Evolutionary conservation across 2,888 invertebrate species (phyloP).

Genomic region (Nemapogon koenigi): DNA sequence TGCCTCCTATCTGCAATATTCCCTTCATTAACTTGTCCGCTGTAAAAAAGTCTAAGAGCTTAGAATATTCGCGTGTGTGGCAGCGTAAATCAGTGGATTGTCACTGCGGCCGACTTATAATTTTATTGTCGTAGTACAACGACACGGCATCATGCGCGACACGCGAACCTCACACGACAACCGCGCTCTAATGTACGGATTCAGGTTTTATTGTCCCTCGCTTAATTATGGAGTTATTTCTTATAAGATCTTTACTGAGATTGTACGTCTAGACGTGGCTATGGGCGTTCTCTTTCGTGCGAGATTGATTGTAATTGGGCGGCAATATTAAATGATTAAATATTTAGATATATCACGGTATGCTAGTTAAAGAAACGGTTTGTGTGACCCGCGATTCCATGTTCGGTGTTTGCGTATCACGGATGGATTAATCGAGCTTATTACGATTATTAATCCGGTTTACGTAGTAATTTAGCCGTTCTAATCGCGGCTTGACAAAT

Average conservation of each 20-base stretch:
- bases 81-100: conserved; percentile 63
- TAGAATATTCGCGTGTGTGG: conserved; percentile 60
- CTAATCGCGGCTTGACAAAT: conserved; percentile 4
- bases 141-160: conserved; percentile 46
- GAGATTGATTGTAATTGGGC: conserved; percentile 55
- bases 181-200: conserved; percentile 27
- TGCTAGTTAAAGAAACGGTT: conserved; percentile 7
- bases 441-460: conserved; percentile 5
- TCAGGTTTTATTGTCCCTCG: conserved; percentile 49
- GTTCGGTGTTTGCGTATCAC: conserved; percentile 3
- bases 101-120: conserved; percentile 63
- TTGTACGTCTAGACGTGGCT: conserved; percentile 45
- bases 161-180: conserved; percentile 47
- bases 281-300: conserved; percentile 43
- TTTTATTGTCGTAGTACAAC: conserved; percentile 60
- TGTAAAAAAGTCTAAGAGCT: conserved; percentile 44
- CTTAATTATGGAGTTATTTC: conserved; percentile 49
- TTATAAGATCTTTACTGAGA: conserved; percentile 50
- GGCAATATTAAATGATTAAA: conserved; percentile 31
- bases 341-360: conserved; percentile 29
- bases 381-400: conserved; percentile 3
- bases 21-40: conserved; percentile 57
- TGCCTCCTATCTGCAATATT: conserved; percentile 31
- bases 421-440: neutral
- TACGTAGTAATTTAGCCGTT: conserved; percentile 4